Percentiles rank a stretch among this genome's conserved stretches.
Conservation (phyloP, 2,113 vertebrate genomes). For the Ageneiosus marmoratus region DNA sequence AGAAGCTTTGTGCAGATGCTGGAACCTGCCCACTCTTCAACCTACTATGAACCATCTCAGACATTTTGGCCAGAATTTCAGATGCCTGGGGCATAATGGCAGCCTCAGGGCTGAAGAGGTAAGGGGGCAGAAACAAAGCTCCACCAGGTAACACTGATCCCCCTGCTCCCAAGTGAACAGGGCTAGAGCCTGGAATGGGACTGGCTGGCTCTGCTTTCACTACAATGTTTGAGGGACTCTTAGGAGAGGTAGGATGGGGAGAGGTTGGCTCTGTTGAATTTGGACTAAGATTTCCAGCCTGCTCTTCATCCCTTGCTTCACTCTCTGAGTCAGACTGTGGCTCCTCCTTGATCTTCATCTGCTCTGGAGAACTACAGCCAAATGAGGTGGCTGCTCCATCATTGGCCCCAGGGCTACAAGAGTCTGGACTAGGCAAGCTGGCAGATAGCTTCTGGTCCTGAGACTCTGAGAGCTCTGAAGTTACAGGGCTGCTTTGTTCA, state of each 20-base stretch:
- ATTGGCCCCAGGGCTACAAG: conserved; percentile 72
- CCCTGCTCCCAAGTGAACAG: conserved; percentile 75
- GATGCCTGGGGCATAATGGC: conserved; percentile 89
- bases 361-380: conserved; percentile 61
- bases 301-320: conserved; percentile 49
- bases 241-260: conserved; percentile 73
- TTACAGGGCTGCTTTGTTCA: conserved; percentile 58
- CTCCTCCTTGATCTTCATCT: conserved; percentile 82
- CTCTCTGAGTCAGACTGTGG: conserved; percentile 70
- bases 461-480: conserved; percentile 58
- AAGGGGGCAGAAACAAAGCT: conserved; percentile 84
- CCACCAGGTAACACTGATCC: conserved; percentile 74
- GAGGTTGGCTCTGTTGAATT: conserved; percentile 55
- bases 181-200: conserved; percentile 89
- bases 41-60: conserved; percentile 93
- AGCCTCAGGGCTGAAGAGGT: conserved; percentile 83
- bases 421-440: conserved; percentile 65
- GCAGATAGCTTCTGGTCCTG: conserved; percentile 58
- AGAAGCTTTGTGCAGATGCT: conserved; percentile 63
- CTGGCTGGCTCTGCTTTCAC: conserved; percentile 87
- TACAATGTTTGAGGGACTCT: conserved; percentile 68
- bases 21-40: conserved; percentile 84
- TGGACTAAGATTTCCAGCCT: conserved; percentile 32
- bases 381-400: conserved; percentile 70
- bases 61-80: conserved; percentile 97